phyloP scores from a whole-genome alignment of 1,140 invertebrate genomes.

The Harpegnathos saltator region DNA sequence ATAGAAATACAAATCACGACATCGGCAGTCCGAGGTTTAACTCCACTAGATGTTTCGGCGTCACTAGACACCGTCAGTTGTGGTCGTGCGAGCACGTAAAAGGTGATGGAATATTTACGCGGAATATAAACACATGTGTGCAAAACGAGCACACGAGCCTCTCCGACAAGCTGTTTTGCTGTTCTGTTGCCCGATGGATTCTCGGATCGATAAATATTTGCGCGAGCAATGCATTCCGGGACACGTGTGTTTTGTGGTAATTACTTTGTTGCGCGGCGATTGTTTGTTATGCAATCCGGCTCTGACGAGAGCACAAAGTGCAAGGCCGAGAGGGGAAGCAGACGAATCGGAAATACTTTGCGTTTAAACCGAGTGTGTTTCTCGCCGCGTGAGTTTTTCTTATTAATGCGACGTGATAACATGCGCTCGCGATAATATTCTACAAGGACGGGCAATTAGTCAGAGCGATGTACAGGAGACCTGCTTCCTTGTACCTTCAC shows the following conservation, averaged over 20 bases:
- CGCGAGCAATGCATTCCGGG: conserved; percentile 28
- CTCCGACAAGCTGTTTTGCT: conserved; percentile 30
- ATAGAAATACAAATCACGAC: too few relatives aligned
- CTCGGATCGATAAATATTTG: conserved; percentile 52
- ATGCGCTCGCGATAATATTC: conserved; percentile 16
- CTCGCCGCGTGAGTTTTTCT: background rate
- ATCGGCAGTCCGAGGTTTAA: too few relatives aligned
- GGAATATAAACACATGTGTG: conserved; percentile 5
- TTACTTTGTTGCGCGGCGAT: conserved; percentile 56
- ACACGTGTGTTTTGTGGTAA: conserved; percentile 59
- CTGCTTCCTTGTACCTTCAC: too few relatives aligned
- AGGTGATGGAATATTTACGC: background rate
- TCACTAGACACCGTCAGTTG: background rate
- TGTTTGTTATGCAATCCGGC: conserved; percentile 57
- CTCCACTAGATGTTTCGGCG: too few relatives aligned
- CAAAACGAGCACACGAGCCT: background rate
- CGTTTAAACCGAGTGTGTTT: conserved; percentile 19
- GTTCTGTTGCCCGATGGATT: conserved; percentile 44
- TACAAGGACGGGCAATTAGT: conserved; percentile 8
- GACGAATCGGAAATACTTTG: conserved; percentile 47
- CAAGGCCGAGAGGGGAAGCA: conserved; percentile 11
- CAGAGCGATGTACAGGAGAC: background rate
- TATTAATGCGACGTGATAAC: conserved; percentile 31
- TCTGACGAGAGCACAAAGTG: conserved; percentile 43
- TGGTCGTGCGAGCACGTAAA: background rate